Evolutionary conservation across 2,113 vertebrate genomes (phyloP), one percentile per base, ranked within the genome.

Genomic region (Micromys minutus): DNA sequence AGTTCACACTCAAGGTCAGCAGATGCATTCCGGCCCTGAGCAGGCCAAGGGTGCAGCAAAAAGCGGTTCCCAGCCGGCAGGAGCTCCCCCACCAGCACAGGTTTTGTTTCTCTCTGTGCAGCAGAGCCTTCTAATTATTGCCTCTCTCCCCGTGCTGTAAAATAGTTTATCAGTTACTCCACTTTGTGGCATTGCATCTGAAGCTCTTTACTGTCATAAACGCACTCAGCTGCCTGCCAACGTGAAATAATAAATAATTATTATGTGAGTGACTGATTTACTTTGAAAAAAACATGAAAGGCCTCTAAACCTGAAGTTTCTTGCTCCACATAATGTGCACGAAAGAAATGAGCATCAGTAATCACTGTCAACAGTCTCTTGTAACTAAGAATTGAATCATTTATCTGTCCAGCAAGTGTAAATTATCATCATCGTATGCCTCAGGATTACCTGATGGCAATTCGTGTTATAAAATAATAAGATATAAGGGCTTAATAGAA

Each of bases 321-420:
- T 97, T 98, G 94, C 95, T 97, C 98, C 97, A 96, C 93, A 90
- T 57, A 96, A 98, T 95, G 97, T 95, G 98, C 97, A 72, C 83
- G 98, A 98, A 98, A 97, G 98, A 99, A 99, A 99, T 98, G 98
- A 99, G 97, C 97, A 90, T 98, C 98, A 99, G 98, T 97, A 98
- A 99, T 99, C 99, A 99, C 97, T 99, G 99, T 99, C 99, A 99
- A 97, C 96, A 96, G 91, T 75, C 97, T 97, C 99, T 98, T 99
- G 99, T 99, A 99, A 98, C 98, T 95, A 99, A 98, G 98, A 99
- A 99, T 99, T 99, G 99, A 98, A 98, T 98, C 98, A 99, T 99
- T 99, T 99, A 98, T 99, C 99, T 99, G 98, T 98, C 98, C 97
- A 98, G 98, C 97, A 97, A 97, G 98, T 98, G 98, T 98, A 99